Evolutionary conservation across 2,888 invertebrate genomes (phyloP).

Genomic region (Cheilosia variabilis): DNA sequence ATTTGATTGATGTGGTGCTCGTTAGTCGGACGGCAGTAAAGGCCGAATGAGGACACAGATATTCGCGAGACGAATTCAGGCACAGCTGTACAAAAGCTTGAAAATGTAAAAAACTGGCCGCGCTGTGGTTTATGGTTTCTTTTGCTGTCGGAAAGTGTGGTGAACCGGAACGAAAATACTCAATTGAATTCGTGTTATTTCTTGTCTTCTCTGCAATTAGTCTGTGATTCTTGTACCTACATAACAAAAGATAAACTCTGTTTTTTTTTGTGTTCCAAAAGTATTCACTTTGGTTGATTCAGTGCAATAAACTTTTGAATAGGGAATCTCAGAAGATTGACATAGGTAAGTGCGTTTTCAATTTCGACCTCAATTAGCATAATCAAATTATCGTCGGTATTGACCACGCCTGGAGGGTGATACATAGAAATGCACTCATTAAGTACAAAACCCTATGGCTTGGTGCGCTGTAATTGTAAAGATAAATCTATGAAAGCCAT

Average conservation of each 20-base stretch:
- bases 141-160: constrained; percentile 66
- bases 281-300: constrained; percentile 13
- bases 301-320: background rate
- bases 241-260: constrained; percentile 21
- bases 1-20: constrained; percentile 57
- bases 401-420: background rate
- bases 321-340: background rate
- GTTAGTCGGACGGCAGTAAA: constrained; percentile 63
- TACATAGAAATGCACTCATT: background rate
- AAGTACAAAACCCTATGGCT: constrained; percentile 7
- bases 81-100: constrained; percentile 29
- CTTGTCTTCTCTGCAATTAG: constrained; percentile 29
- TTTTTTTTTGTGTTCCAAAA: constrained; percentile 28
- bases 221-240: constrained; percentile 74
- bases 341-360: constrained; percentile 29
- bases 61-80: constrained; percentile 52
- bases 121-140: constrained; percentile 52
- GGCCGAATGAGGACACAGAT: constrained; percentile 72
- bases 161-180: constrained; percentile 39
- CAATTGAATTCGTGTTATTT: constrained; percentile 34
- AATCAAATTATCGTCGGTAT: constrained; percentile 20
- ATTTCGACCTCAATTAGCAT: constrained; percentile 5
- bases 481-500: background rate
- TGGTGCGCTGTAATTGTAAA: background rate
- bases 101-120: constrained; percentile 68